Evolutionary conservation across 2,797 vertebrate species (phyloP), one percentile per base, ranked within the genome.

Genomic region (Sciaenops ocellatus): DNA sequence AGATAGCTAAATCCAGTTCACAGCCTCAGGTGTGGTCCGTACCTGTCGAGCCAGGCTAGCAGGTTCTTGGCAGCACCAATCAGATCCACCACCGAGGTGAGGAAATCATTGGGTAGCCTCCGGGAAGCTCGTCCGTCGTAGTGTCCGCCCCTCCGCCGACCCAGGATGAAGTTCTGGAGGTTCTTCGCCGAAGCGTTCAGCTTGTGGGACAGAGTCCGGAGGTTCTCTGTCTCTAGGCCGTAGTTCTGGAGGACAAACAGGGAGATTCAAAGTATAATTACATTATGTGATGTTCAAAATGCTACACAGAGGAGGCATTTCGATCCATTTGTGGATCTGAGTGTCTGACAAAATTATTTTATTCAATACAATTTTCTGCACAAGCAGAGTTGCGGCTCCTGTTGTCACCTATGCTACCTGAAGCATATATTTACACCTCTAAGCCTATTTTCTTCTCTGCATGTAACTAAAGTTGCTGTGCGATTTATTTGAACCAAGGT

Each of bases 31-130:
- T 48, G 11, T 17, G 2, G 16, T 20, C 12, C 24, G 28, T 78
- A 98, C 97, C 97, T 97, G 96, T 98, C 97, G 44, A 99, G 95
- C 97, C 97, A 97, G 85, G 96, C 97, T 24, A 98, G 90, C 79
- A 98, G 94, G 90, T 96, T 97, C 94, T 97, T 98, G 84, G 97
- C 96, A 88, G 95, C 95, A 89, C 97, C 97, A 78, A 97, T 97
- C 87, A 99, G 92, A 92, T 98, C 97, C 83, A 98, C 96, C 76
- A 97, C 96, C 22, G 97, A 97, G 90, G 96, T 97, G 85, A 97
- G 95, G 78, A 98, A 97, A 85, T 97, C 97, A 68, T 96, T 96
- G 84, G 97, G 97, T 84, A 97, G 93, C 48, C 97, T 94, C 63
- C 97, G 91, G 67, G 96, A 97, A 57, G 96, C 96, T 59, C 95